Evolutionary conservation across 2,888 invertebrate genomes (phyloP).

Genomic region (Palloptera scutellata): DNA sequence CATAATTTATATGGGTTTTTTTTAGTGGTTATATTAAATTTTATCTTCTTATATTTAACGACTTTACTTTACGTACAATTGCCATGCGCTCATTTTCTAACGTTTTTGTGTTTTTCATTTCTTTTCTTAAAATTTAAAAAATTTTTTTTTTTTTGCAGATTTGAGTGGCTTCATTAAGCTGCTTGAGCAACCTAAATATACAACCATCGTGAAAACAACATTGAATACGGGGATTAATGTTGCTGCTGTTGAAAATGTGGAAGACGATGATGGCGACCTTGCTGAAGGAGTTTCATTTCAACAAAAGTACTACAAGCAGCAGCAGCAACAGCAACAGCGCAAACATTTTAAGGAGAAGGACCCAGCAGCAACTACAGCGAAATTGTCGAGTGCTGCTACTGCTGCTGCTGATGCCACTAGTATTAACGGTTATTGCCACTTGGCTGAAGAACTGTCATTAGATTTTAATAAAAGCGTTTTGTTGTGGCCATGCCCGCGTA

Average conservation of each 20-base stretch:
- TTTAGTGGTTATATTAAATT: neutral
- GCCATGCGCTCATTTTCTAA: conserved; percentile 14
- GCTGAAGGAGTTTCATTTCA: conserved; percentile 41
- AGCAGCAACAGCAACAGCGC: conserved; percentile 25
- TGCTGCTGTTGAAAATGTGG: conserved; percentile 31
- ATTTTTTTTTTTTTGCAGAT: conserved; percentile 47
- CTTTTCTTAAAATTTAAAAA: conserved; percentile 15
- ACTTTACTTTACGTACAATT: neutral
- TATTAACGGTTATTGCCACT: conserved; percentile 57
- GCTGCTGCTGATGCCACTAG: conserved; percentile 12
- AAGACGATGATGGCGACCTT: conserved; percentile 39
- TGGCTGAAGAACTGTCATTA: conserved; percentile 58
- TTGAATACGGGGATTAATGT: conserved; percentile 59
- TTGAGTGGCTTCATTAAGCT: conserved; percentile 63
- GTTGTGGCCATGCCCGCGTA: conserved; percentile 63
- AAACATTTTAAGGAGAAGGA: conserved; percentile 30
- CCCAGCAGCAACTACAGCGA: conserved; percentile 32
- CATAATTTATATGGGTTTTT: neutral
- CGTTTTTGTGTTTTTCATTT: conserved; percentile 30
- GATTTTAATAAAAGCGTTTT: conserved; percentile 62
- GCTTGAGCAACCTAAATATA: conserved; percentile 61
- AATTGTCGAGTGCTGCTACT: conserved; percentile 24
- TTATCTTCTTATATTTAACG: neutral
- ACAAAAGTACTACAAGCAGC: conserved; percentile 46
- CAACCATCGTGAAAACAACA: conserved; percentile 58